Evolutionary conservation across 2,888 invertebrate genomes (phyloP).

Genomic region (Drosophila kambysellisi): DNA sequence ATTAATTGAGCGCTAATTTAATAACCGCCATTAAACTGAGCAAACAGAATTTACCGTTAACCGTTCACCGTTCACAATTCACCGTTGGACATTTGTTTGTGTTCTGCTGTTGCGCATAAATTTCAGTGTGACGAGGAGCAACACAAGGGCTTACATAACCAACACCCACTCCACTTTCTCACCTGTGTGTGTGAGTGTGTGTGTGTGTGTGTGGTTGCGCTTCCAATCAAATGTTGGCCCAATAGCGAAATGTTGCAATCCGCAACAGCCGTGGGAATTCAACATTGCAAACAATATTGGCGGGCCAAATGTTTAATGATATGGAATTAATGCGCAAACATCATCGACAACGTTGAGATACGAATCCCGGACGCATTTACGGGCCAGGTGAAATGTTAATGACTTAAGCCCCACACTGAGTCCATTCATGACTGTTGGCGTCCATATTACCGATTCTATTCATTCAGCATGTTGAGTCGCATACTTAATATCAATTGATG

Average conservation of each 20-base stretch:
- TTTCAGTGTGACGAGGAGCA: conserved; percentile 57
- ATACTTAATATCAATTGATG: neutral
- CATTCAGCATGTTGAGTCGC: conserved; percentile 1
- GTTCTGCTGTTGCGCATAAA: conserved; percentile 59
- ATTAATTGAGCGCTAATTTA: conserved; percentile 68
- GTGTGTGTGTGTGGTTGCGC: conserved; percentile 12
- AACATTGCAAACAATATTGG: conserved; percentile 61
- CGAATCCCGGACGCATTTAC: conserved; percentile 8
- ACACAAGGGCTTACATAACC: conserved; percentile 32
- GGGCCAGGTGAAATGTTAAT: conserved; percentile 66
- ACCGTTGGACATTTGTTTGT: conserved; percentile 27
- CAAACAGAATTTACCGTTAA: conserved; percentile 57
- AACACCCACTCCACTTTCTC: conserved; percentile 3
- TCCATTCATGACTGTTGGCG: conserved; percentile 38
- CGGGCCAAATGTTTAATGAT: conserved; percentile 67
- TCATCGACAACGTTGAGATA: conserved; percentile 35
- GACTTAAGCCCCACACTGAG: conserved; percentile 48
- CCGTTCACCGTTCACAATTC: conserved; percentile 10
- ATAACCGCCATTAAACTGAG: conserved; percentile 74
- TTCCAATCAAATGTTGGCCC: conserved; percentile 39
- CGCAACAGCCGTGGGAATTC: conserved; percentile 25
- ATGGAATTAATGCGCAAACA: conserved; percentile 74
- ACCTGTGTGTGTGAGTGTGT: conserved; percentile 12
- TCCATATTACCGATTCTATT: conserved; percentile 9
- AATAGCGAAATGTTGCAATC: conserved; percentile 21